phyloP scores from a whole-genome alignment of 2,797 vertebrate species.

The Chromis chromis region DNA sequence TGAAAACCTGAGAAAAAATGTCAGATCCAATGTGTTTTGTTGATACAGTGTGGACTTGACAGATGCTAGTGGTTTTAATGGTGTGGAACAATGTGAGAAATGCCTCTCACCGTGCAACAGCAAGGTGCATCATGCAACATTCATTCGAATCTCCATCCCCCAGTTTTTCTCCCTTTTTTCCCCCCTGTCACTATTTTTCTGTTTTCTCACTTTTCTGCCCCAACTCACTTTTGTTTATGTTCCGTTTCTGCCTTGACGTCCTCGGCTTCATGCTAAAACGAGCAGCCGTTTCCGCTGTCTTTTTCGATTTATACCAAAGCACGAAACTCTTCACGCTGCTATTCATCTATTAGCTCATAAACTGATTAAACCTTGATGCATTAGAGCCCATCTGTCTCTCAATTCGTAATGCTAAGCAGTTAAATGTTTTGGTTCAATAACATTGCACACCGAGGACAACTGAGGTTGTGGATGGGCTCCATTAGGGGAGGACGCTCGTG shows the following conservation, averaged over 20 bases:
- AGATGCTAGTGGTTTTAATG: conserved; percentile 70
- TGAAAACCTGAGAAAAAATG: conserved; percentile 52
- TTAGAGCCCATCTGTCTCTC: conserved; percentile 50
- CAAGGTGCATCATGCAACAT: conserved; percentile 55
- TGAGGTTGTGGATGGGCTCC: conserved; percentile 43
- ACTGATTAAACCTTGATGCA: conserved; percentile 62
- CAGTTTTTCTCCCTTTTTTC: neutral
- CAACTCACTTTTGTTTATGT: conserved; percentile 22
- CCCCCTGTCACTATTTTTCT: neutral
- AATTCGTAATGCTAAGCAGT: conserved; percentile 34
- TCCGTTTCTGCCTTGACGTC: conserved; percentile 14
- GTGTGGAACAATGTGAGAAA: conserved; percentile 76
- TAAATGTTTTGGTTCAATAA: conserved; percentile 57
- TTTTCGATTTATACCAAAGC: conserved; percentile 15
- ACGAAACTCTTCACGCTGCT: conserved; percentile 3
- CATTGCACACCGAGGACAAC: conserved; percentile 26
- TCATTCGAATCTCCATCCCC: conserved; percentile 24
- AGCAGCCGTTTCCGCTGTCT: neutral
- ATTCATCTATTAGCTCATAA: conserved; percentile 29
- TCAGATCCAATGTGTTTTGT: conserved; percentile 50
- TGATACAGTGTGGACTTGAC: conserved; percentile 49
- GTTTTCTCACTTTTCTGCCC: conserved; percentile 20
- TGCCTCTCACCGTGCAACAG: conserved; percentile 39
- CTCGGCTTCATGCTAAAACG: conserved; percentile 10
- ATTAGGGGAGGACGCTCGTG: conserved; percentile 47